phyloP scores from a whole-genome alignment of 1,140 invertebrate species.

The Caenorhabditis tropicalis region DNA sequence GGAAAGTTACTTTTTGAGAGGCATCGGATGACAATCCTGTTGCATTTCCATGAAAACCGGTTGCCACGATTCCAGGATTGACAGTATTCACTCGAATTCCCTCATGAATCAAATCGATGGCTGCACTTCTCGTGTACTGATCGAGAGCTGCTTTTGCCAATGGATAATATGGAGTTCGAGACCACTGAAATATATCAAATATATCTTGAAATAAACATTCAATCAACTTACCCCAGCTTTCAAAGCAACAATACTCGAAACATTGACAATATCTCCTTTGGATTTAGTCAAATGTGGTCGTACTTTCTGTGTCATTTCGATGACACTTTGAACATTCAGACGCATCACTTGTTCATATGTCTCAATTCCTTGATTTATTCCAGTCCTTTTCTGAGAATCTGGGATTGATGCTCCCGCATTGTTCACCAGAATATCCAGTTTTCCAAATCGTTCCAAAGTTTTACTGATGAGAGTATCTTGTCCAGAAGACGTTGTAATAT shows the following conservation, averaged over 20 bases:
- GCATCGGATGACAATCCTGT: neutral
- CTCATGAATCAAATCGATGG: neutral
- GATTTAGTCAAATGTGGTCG: conserved; percentile 35
- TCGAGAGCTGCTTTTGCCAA: conserved; percentile 38
- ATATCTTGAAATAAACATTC: neutral
- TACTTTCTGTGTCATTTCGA: neutral
- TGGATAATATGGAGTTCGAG: conserved; percentile 2
- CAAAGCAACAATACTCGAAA: conserved; percentile 20
- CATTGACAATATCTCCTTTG: conserved; percentile 42
- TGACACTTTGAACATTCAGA: conserved; percentile 40
- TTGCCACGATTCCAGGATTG: conserved; percentile 3
- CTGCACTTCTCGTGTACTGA: conserved; percentile 37
- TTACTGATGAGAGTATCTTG: neutral
- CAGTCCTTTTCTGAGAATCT: neutral
- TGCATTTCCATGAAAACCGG: neutral
- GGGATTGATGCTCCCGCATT: conserved; percentile 41
- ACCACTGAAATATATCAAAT: neutral
- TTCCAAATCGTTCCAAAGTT: conserved; percentile 32
- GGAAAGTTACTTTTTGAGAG: neutral
- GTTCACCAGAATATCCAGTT: conserved; percentile 43
- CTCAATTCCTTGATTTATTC: conserved; percentile 24
- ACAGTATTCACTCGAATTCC: conserved; percentile 47
- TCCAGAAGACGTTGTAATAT: neutral
- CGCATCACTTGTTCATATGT: conserved; percentile 31
- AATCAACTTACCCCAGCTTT: neutral